These are phyloP conservation scores for Malurus leucopterus DNA, from an alignment of 2,797 vertebrate genomes.

Conservation along the genomic window DNA sequence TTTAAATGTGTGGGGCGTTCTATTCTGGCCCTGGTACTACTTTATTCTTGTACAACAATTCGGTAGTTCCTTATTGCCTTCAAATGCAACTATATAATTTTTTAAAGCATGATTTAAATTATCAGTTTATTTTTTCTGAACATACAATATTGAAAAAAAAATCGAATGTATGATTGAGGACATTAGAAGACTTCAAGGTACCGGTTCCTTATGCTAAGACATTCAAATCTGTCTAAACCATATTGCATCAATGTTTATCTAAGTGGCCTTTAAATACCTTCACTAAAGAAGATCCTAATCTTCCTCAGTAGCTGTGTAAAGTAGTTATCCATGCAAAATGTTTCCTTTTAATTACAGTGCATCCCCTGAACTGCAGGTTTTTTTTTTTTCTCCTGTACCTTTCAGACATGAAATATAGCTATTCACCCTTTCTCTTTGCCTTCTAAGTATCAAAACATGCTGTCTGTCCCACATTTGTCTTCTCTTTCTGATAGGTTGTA, in stretches of 20 bases:
- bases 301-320: neutral
- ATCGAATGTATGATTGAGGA: neutral
- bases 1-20: neutral
- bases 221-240: neutral
- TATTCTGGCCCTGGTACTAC: neutral
- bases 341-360: neutral
- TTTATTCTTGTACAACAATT: neutral
- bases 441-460: constrained; percentile 34
- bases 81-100: neutral
- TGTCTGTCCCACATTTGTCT: constrained; percentile 53
- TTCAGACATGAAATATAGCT: constrained; percentile 7
- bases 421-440: constrained; percentile 19
- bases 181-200: neutral
- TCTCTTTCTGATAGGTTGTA: constrained; percentile 35
- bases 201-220: neutral
- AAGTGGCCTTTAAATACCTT: neutral
- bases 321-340: neutral
- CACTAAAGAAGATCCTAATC: neutral
- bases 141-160: neutral
- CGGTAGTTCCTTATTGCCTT: neutral
- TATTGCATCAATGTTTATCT: neutral
- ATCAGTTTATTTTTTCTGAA: neutral
- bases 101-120: neutral
- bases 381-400: neutral
- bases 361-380: neutral